Evolutionary conservation across 2,888 invertebrate species (phyloP).

Genomic region (Xanthorhoe designata): DNA sequence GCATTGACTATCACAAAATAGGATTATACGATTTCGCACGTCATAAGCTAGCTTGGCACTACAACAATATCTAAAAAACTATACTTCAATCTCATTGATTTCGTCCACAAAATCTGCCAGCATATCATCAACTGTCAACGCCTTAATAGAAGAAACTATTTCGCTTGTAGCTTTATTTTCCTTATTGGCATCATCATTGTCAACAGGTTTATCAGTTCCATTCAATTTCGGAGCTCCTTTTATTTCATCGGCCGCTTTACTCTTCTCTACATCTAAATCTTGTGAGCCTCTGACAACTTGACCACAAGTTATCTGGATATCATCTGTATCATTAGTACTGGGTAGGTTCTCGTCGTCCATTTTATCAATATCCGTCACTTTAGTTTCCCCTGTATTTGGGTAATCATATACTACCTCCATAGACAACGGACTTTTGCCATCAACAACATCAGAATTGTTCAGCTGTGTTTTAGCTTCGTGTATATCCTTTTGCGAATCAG

Average conservation of each 20-base stretch:
- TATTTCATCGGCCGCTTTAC: slow-evolving; percentile 27
- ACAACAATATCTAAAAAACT: slow-evolving; percentile 7
- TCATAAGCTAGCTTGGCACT: slow-evolving; percentile 23
- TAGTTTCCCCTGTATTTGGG: slow-evolving; percentile 54
- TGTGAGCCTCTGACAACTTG: slow-evolving; percentile 64
- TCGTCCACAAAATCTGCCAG: slow-evolving; percentile 81
- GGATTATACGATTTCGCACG: not conserved
- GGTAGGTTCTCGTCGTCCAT: slow-evolving; percentile 72
- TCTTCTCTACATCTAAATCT: slow-evolving; percentile 49
- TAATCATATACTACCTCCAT: slow-evolving; percentile 69
- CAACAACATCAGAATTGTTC: slow-evolving; percentile 54
- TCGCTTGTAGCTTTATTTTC: slow-evolving; percentile 47
- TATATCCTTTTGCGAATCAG: slow-evolving; percentile 40
- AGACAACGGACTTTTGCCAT: slow-evolving; percentile 60
- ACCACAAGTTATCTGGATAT: slow-evolving; percentile 75
- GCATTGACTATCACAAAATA: slow-evolving; percentile 1
- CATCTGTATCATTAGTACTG: slow-evolving; percentile 74
- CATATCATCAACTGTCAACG: slow-evolving; percentile 73
- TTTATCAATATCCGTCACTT: slow-evolving; percentile 62
- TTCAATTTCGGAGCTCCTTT: slow-evolving; percentile 53
- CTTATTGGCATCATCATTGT: slow-evolving; percentile 44
- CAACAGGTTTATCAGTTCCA: slow-evolving; percentile 50
- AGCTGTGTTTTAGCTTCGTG: slow-evolving; percentile 66
- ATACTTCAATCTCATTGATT: slow-evolving; percentile 62
- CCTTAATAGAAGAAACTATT: slow-evolving; percentile 39